Percentiles rank a stretch among this genome's conserved stretches.
Evolutionary conservation across 2,888 invertebrate species (phyloP).

Genomic region (Clusia tigrina): DNA sequence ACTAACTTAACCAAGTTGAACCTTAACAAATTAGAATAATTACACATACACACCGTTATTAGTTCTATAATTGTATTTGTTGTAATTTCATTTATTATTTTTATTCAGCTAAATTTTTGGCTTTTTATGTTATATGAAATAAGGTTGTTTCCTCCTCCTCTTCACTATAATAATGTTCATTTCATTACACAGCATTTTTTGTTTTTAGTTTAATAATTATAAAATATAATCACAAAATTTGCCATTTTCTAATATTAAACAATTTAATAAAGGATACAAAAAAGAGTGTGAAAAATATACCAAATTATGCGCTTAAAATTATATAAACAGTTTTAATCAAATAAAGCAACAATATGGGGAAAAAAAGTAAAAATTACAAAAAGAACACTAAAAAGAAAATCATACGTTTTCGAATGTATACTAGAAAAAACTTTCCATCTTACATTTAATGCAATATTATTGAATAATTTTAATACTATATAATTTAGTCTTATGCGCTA

Average conservation of each 20-base stretch:
- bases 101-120: conserved; percentile 37
- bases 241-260: conserved; percentile 11
- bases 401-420: too few relatives aligned
- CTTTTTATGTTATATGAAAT: conserved; percentile 25
- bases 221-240: conserved; percentile 30
- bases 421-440: too few relatives aligned
- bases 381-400: not conserved
- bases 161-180: conserved; percentile 27
- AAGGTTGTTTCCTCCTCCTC: too few relatives aligned
- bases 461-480: conserved; percentile 5
- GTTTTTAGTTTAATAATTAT: conserved; percentile 30
- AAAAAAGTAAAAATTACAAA: not conserved
- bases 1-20: not conserved
- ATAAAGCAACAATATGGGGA: not conserved
- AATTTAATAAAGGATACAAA: conserved; percentile 4
- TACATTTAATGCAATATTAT: not conserved
- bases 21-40: not conserved
- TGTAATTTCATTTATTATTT: conserved; percentile 21
- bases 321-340: not conserved
- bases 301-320: not conserved
- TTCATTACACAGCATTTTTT: conserved; percentile 23
- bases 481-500: conserved; percentile 2
- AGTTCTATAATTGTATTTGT: not conserved
- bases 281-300: not conserved
- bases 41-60: not conserved